A percentile compares a stretch with the other conserved stretches of the same genome.
phyloP scores from a whole-genome alignment of 2,797 vertebrate genomes.

The Argentina silus region DNA sequence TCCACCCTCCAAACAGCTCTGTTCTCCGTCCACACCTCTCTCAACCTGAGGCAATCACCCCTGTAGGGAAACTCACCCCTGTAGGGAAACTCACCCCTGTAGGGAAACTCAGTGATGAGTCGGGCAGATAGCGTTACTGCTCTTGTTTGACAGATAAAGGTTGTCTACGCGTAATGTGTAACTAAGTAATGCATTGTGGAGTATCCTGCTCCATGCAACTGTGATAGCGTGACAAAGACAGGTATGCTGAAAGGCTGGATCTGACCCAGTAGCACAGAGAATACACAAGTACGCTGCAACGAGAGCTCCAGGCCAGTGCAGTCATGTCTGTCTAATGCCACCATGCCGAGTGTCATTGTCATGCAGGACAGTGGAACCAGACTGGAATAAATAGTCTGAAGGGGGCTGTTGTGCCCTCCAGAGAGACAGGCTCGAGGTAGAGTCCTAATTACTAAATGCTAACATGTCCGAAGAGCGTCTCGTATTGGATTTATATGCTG shows the following conservation, averaged over 20 bases:
- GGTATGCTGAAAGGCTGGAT: not conserved
- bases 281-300: not conserved
- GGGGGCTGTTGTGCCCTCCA: not conserved
- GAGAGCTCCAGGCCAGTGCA: not conserved
- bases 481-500: not conserved
- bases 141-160: too few relatives aligned
- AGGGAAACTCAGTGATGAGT: too few relatives aligned
- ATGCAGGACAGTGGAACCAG: conserved; percentile 7
- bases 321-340: not conserved
- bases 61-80: too few relatives aligned
- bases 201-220: not conserved
- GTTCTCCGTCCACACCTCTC: not conserved
- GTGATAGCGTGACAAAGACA: not conserved
- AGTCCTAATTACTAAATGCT: not conserved
- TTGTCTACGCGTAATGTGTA: not conserved
- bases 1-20: not conserved
- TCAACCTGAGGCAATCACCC: too few relatives aligned
- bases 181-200: not conserved
- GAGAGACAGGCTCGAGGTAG: not conserved
- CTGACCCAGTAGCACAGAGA: not conserved
- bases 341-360: conserved; percentile 2
- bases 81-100: too few relatives aligned
- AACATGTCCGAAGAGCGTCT: not conserved
- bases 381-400: conserved; percentile 2
- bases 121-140: too few relatives aligned